Base-by-base conservation (phyloP, 2,888 invertebrate genomes). In the Amphipoea oculea region DNA sequence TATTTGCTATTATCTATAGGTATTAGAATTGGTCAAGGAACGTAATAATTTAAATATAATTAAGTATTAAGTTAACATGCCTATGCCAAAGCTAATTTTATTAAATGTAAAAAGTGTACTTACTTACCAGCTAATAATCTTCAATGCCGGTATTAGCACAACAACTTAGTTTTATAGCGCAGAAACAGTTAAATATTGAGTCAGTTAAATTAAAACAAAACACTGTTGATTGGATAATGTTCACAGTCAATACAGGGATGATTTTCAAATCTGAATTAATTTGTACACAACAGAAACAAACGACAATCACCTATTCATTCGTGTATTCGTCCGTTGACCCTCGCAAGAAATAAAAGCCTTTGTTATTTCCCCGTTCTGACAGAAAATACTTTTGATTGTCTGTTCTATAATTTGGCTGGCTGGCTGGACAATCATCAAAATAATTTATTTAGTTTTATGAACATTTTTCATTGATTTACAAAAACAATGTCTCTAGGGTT, bases 351-450 rank as follows among this genome's bases (percentile, higher is more conserved):
- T 73, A 62, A 23, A 29, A 69, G 6, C 9, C 45, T 63, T 72
- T 45, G 51, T 71, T 84, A 88, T 87, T 87, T 87, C 71, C 84
- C 81, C 84, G 87, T 82, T 76, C 5, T 88, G 88, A 80, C 85
- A 84, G 86, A 75, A 57, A 81, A 23, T 40, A 45, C 12, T 54
- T 70, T 70, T 45, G 51, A 66, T 36, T 51, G 2, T 14, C 54
- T 36, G 36, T 36, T 36, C 17, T 29, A 29, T 29, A 29, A 29
- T 29, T 29, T 29, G 29, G 29, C 29, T 29, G 29, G 23, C 20
- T 66, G n/a, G 23, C 6, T 11, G 12, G 0, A 20, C 12, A 63
- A 12, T n/a, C 0, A 23, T 65, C 40, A 20, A 40, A 40, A 40
- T 65, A 36, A 36, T 17, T 36, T 7, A 9, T 57, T n/a, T 4